Conservation (phyloP, 2,888 invertebrate genomes). For the Cabera pusaria region DNA sequence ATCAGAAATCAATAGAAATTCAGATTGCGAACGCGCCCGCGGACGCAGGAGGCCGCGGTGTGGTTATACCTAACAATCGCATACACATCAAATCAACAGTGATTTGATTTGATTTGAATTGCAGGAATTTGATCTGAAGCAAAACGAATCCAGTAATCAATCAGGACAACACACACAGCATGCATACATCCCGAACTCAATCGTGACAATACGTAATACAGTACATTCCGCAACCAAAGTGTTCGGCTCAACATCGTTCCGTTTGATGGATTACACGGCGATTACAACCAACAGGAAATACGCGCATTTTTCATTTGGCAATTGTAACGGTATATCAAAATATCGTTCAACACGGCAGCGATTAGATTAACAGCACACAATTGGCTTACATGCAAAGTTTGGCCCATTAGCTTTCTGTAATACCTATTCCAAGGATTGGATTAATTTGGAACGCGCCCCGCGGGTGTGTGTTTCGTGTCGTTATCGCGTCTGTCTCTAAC, state of each 20-base stretch:
- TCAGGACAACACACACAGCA: constrained; percentile 51
- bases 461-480: constrained; percentile 57
- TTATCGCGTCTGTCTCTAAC: constrained; percentile 59
- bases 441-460: constrained; percentile 64
- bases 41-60: too few relatives aligned
- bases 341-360: constrained; percentile 73
- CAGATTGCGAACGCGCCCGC: too few relatives aligned
- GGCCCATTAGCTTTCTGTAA: constrained; percentile 60
- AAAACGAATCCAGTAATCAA: constrained; percentile 41
- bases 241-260: constrained; percentile 54
- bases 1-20: too few relatives aligned
- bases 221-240: constrained; percentile 48
- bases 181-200: constrained; percentile 60
- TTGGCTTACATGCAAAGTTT: constrained; percentile 77
- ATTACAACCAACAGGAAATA: constrained; percentile 76
- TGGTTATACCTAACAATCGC: too few relatives aligned
- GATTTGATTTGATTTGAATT: too few relatives aligned
- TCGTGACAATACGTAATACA: constrained; percentile 69
- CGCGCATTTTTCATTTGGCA: constrained; percentile 80
- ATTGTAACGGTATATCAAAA: constrained; percentile 74
- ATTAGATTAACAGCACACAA: constrained; percentile 77
- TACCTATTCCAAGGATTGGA: constrained; percentile 60
- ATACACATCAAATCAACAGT: too few relatives aligned
- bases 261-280: constrained; percentile 76
- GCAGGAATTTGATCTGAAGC: constrained; percentile 12